These are phyloP conservation scores for Falcaria lacertinaria DNA, from an alignment of 2,888 invertebrate genomes.

Conservation along the genomic window DNA sequence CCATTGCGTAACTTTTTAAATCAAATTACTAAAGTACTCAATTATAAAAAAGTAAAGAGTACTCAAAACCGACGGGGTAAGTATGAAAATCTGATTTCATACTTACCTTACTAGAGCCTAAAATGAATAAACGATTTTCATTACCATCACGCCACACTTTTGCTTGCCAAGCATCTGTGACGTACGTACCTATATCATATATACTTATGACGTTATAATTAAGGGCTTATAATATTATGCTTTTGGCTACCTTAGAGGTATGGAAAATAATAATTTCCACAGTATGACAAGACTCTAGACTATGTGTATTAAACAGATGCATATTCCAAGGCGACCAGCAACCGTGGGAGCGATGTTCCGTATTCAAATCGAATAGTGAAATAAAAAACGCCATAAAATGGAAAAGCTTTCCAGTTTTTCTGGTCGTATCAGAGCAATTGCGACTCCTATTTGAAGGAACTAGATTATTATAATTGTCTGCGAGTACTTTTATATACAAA, in stretches of 20 bases:
- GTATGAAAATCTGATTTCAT: too few species aligned
- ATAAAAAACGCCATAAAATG: conserved; percentile 46
- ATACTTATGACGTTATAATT: too few species aligned
- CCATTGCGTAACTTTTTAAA: too few species aligned
- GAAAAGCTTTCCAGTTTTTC: conserved; percentile 74
- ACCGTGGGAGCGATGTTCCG: conserved; percentile 61
- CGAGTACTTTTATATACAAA: conserved; percentile 61
- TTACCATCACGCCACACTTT: too few species aligned
- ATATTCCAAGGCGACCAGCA: conserved; percentile 36
- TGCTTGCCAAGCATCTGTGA: too few species aligned
- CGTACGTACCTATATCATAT: too few species aligned
- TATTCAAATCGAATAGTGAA: conserved; percentile 56
- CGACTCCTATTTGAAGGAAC: conserved; percentile 50
- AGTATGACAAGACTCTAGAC: conserved; percentile 8
- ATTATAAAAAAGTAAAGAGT: too few species aligned
- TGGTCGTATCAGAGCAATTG: conserved; percentile 55
- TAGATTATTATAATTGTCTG: conserved; percentile 55
- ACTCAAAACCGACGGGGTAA: too few species aligned
- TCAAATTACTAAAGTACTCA: too few species aligned
- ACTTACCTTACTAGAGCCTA: too few species aligned
- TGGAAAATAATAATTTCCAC: conserved; percentile 4
- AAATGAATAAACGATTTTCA: too few species aligned
- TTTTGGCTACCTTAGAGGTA: conserved; percentile 6
- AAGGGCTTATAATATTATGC: too few species aligned
- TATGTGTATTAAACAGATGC: background rate